A percentile compares a stretch with the other conserved stretches of the same genome.
Conservation (phyloP, 2,113 vertebrate genomes). For the Indicator indicator region DNA sequence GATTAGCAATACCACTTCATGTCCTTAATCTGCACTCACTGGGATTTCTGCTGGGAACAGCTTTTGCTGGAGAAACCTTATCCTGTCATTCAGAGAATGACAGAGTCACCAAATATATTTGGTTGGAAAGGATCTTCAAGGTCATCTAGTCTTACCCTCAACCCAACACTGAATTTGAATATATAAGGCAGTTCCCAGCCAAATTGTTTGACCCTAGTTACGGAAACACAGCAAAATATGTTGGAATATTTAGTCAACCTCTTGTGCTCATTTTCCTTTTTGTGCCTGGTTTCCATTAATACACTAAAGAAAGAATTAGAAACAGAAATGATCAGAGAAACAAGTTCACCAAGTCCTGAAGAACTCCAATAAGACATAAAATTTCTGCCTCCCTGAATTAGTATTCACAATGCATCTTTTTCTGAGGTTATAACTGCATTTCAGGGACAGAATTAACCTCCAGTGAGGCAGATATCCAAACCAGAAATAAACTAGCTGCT, state of each 20-base stretch:
- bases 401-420: background rate
- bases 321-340: background rate
- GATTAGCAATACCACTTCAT: background rate
- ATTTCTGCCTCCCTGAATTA: background rate
- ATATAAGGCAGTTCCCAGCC: background rate
- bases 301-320: background rate
- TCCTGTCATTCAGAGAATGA: background rate
- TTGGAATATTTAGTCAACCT: background rate
- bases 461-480: background rate
- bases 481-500: background rate
- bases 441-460: background rate
- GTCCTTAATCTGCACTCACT: background rate
- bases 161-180: background rate
- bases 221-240: background rate
- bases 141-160: too few relatives aligned
- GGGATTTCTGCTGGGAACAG: background rate
- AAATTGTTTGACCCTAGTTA: background rate
- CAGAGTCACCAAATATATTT: too few relatives aligned
- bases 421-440: background rate
- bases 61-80: background rate
- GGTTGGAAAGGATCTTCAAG: too few relatives aligned
- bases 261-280: background rate
- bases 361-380: background rate
- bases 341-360: background rate
- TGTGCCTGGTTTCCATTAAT: background rate